Base-by-base conservation (phyloP, 2,113 vertebrate genomes). In the Bos javanicus region DNA sequence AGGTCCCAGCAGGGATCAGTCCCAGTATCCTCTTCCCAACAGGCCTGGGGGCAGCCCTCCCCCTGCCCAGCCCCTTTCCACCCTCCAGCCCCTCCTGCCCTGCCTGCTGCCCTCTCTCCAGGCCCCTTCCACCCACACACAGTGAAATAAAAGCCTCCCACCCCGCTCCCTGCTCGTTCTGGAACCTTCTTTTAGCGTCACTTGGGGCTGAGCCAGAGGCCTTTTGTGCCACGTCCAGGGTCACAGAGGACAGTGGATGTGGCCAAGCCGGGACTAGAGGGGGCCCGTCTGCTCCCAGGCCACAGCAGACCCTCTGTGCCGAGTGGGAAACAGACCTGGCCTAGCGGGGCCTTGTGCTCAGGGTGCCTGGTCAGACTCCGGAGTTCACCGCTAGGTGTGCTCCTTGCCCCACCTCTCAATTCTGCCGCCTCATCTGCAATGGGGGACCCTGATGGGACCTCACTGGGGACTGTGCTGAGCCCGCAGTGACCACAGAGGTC, bases 81-180 rank as follows among this genome's bases (percentile, higher is more conserved):
- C 84, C 74, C 11, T 30, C 96, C 89, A 62, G 16, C 64, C 80
- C 56, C 33, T 25, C 50, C 50, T 21, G 19, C 86, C 91, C 78
- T 23, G 50, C 94, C 94, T 94, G 85, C 96, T 60, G 12, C 90
- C 95, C 96, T 90, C 82, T 67, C 30, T 74, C 94, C 80, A 80
- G 76, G 64, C 48, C 62, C 59, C 36, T 30, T 36, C 50, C 81
- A 9, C 6, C 21, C 62, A 60, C 28, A 84, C 81, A 84, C 90
- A 39, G 89, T 97, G 97, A 98, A 98, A 97, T 98, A 98, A 98
- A 74, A 98, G 74, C 90, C 95, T 90, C 81, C 94, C 52, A 78
- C 60, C 85, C 87, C 2, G 71, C 95, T 82, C 48, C 30, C 33
- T 1, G 3, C 46, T 10, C 43, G 6, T 36, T 93, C 62, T 26